These are phyloP conservation scores for Trididemnum nubilum DNA, from an alignment of 23 tunicate species.

Conservation along the genomic window DNA sequence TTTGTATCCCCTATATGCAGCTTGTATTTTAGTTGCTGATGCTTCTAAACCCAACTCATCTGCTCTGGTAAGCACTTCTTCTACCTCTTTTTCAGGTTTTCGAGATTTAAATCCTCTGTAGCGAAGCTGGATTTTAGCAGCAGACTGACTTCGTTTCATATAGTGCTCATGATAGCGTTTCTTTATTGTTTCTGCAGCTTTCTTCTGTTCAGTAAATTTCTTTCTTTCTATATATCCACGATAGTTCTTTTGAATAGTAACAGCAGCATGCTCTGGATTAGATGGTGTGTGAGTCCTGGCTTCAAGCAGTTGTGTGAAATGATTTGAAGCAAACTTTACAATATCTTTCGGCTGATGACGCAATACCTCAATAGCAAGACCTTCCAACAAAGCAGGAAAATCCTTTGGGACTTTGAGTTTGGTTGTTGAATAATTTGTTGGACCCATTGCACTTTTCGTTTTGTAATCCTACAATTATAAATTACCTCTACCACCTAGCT, in stretches of 20 bases:
- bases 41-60: background rate
- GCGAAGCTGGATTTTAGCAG: slow-evolving; percentile 26
- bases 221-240: slow-evolving; percentile 23
- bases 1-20: slow-evolving; percentile 5
- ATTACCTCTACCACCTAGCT: too few relatives aligned
- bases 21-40: slow-evolving; percentile 22
- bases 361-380: slow-evolving; percentile 35
- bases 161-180: background rate
- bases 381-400: slow-evolving; percentile 39
- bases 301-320: slow-evolving; percentile 36
- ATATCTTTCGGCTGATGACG: slow-evolving; percentile 52
- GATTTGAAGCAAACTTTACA: slow-evolving; percentile 35
- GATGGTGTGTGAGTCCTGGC: slow-evolving; percentile 23
- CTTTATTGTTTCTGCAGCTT: slow-evolving; percentile 4
- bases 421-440: background rate
- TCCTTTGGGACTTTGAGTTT: slow-evolving; percentile 29
- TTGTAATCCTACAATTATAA: too few relatives aligned
- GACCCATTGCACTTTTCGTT: too few relatives aligned
- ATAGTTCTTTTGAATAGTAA: slow-evolving; percentile 14
- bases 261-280: slow-evolving; percentile 7
- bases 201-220: slow-evolving; percentile 14
- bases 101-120: slow-evolving; percentile 16
- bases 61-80: background rate
- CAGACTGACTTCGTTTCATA: slow-evolving; percentile 6
- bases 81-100: background rate